Base-by-base conservation (phyloP, 2,113 vertebrate genomes). In the Strix uralensis region DNA sequence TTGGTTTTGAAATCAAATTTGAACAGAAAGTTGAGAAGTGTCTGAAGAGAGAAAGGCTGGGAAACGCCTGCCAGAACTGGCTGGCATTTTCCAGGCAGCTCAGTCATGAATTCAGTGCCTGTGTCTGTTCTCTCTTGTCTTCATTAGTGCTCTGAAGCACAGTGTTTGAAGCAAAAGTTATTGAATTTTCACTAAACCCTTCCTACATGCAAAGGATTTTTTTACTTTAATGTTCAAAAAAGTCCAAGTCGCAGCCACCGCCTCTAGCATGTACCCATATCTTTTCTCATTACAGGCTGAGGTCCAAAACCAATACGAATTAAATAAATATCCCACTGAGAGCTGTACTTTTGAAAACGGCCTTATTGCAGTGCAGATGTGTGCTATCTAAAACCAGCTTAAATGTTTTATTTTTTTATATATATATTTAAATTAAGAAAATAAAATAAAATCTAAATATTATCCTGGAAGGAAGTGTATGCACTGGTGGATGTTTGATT, bases 241-340 rank as follows among this genome's bases (percentile, higher is more conserved):
- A 87, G 96, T 96, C 94, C 92, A 93, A 88, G 92, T 95, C 74
- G 22, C 97, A 97, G 85, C 92, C 91, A 92, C 95, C 75, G 27
- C 94, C 94, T 90, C 97, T 88, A 94, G 81, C 96, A 38, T 97
- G 87, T 80, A 44, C 94, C 86, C 74, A 0, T 97, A 97, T 97
- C 97, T 97, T 97, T 97, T 91, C 97, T 98, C 98, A 96, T 98
- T 98, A 98, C 91, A 98, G 98, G 97, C 97, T 97, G 95, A 29
- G 62, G 97, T 97, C 98, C 98, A 98, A 98, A 98, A 98, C 97
- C 96, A 98, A 98, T 97, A 98, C 0, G 79, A 98, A 98, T 98
- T 98, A 98, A 98, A 98, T 97, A 98, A 98, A 98, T 97, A 97
- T 80, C 98, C 98, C 96, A 98, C 98, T 97, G 98, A 97, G 98